Base-by-base conservation (phyloP, 2,888 invertebrate genomes). In the Pristionchus mayeri region DNA sequence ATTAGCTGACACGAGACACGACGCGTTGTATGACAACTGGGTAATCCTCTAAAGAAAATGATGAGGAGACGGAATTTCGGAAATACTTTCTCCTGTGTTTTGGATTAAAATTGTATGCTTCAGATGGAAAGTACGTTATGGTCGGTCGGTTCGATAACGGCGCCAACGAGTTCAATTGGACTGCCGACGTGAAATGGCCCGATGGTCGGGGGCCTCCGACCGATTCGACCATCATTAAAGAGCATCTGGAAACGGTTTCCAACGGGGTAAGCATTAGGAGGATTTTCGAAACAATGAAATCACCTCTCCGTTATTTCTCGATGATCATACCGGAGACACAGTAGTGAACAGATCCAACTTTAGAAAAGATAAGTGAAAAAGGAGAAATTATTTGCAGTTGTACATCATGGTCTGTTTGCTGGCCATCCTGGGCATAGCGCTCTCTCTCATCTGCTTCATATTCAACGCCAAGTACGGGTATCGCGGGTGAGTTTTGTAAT, bases 81-180 rank as follows among this genome's bases (percentile, higher is more conserved):
- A n/a, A n/a, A n/a, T n/a, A n/a, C n/a, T n/a, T n/a, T n/a, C n/a
- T n/a, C n/a, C n/a, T n/a, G n/a, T n/a, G n/a, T n/a, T n/a, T n/a
- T n/a, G n/a, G n/a, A n/a, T n/a, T n/a, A n/a, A n/a, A n/a, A n/a
- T n/a, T n/a, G n/a, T n/a, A n/a, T n/a, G n/a, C n/a, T 93, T 24
- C 88, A 94, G 96, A 97, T 94, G 98, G 98, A 88, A 96, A 96
- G 93, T 99, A 99, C 94, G 95, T 96, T 84, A 96, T 96, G 92
- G 95, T 98, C 84, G 99, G 98, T 24, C 98, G 97, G 94, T 98
- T 98, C 93, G 98, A 99, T 93, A 97, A 97, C 13, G 97, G 97
- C 92, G 96, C 96, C 78, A 97, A 98, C 94, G 97, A 98, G 94
- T 95, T 99, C 71, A 97, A 97, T 11, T 98, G 98, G 90, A 95